Percentiles rank a stretch among this genome's conserved stretches.
phyloP scores from a whole-genome alignment of 2,888 invertebrate genomes.

The Brachynemurus nebulosus region DNA sequence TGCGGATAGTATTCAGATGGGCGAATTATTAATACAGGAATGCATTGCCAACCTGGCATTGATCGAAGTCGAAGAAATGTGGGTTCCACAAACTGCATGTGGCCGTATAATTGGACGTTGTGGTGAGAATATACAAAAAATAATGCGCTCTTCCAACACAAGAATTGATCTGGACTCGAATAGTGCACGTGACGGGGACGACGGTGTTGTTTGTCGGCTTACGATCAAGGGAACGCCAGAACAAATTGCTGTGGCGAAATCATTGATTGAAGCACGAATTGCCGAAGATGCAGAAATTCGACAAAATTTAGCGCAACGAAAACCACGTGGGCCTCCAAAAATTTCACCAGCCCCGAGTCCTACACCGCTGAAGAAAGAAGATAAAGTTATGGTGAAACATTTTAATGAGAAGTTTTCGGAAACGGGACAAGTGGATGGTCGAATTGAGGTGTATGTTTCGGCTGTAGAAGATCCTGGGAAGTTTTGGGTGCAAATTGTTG shows the following conservation, averaged over 20 bases:
- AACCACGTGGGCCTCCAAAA: slow-evolving; percentile 33
- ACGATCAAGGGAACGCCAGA: slow-evolving; percentile 37
- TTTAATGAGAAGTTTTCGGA: slow-evolving; percentile 3
- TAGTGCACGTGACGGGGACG: slow-evolving; percentile 26
- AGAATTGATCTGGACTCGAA: slow-evolving; percentile 42
- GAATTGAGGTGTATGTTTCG: slow-evolving; percentile 75
- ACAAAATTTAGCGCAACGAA: slow-evolving; percentile 34
- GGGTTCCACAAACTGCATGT: slow-evolving; percentile 49
- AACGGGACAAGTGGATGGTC: slow-evolving; percentile 32
- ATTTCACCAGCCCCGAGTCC: slow-evolving; percentile 15
- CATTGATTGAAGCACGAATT: slow-evolving; percentile 56
- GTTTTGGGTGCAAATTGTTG: slow-evolving; percentile 81
- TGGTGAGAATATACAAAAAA: slow-evolving; percentile 56
- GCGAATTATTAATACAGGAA: slow-evolving; percentile 55
- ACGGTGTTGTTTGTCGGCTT: slow-evolving; percentile 23
- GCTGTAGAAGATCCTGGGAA: slow-evolving; percentile 63
- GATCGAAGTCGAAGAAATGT: slow-evolving; percentile 49
- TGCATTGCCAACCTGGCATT: slow-evolving; percentile 53
- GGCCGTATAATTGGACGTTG: slow-evolving; percentile 63
- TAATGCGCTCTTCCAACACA: slow-evolving; percentile 58
- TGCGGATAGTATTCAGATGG: slow-evolving; percentile 49
- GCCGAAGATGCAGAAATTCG: slow-evolving; percentile 37
- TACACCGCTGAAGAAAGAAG: slow-evolving; percentile 2
- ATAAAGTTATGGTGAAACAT: not conserved
- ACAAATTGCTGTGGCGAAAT: slow-evolving; percentile 59